These are phyloP conservation scores for Anthophora plumipes DNA, from an alignment of 2,888 invertebrate genomes.

Conservation along the genomic window DNA sequence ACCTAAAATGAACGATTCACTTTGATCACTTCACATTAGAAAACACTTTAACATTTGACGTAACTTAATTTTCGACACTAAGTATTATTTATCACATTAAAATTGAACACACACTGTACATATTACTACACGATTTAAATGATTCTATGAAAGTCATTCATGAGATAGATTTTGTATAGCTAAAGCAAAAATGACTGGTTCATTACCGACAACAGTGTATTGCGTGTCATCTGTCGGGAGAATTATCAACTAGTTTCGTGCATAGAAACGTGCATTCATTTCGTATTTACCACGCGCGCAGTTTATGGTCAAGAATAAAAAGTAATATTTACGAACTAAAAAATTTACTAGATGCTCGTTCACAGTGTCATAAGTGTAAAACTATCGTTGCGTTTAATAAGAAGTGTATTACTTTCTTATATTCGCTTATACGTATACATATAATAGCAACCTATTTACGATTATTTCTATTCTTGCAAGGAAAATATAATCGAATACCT, in stretches of 20 bases:
- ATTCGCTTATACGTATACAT: neutral
- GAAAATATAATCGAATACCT: neutral
- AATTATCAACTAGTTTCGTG: slow-evolving; percentile 32
- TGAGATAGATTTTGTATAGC: neutral
- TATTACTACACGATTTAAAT: neutral
- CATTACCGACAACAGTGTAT: slow-evolving; percentile 8
- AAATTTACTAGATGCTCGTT: neutral
- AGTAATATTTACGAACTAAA: neutral
- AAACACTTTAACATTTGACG: neutral
- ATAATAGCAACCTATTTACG: neutral
- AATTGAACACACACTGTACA: neutral
- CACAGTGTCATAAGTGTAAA: neutral
- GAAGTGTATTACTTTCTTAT: neutral
- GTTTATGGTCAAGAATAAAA: slow-evolving; percentile 7
- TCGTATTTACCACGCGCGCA: slow-evolving; percentile 44
- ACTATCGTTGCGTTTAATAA: too few species aligned
- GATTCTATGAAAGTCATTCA: neutral
- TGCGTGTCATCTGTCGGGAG: slow-evolving; percentile 55
- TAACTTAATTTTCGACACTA: neutral
- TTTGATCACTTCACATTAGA: neutral
- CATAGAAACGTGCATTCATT: neutral
- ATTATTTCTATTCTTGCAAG: neutral
- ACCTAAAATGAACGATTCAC: neutral
- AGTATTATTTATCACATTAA: neutral
- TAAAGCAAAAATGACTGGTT: neutral